Conservation (phyloP, 2,113 vertebrate species). For the Zosterops japonicus region DNA sequence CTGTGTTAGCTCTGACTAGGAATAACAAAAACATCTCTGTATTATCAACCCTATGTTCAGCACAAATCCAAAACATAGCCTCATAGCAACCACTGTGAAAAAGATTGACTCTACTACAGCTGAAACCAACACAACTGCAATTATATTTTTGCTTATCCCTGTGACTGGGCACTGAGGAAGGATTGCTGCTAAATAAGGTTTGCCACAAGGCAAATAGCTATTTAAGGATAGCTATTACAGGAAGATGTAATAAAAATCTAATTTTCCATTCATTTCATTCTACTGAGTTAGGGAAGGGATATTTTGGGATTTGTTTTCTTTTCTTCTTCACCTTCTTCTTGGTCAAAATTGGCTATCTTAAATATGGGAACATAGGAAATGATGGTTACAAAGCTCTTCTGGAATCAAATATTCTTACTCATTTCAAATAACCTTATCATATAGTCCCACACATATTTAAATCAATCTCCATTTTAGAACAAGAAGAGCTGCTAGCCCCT, state of each 20-base stretch:
- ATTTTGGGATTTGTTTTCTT: neutral
- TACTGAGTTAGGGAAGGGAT: neutral
- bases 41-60: neutral
- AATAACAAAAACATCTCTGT: neutral
- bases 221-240: neutral
- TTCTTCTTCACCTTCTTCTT: neutral
- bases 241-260: neutral
- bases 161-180: neutral
- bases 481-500: accelerated
- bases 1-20: neutral
- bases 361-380: neutral
- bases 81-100: neutral
- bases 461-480: neutral
- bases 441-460: neutral
- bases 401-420: neutral
- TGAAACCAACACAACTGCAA: neutral
- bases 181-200: neutral
- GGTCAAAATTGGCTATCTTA: neutral
- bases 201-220: neutral
- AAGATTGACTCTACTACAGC: neutral
- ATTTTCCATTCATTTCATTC: neutral
- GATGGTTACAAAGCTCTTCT: accelerated
- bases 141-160: neutral
- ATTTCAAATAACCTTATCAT: neutral
- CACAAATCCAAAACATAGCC: neutral